Conservation (phyloP, 2,888 invertebrate species). For the Pandemis heparana region DNA sequence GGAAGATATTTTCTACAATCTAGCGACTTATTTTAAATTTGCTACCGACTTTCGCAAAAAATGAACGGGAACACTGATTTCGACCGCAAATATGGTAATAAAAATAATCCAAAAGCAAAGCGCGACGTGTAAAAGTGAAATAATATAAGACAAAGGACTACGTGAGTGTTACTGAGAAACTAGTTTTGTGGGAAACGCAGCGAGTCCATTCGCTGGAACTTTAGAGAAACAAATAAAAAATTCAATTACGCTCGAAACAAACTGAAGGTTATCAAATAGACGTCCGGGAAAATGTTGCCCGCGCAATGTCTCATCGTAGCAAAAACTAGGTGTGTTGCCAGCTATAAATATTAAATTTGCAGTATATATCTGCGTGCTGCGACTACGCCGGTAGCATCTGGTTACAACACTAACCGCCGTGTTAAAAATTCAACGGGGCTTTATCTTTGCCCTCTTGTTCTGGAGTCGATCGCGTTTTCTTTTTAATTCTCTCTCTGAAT, state of each 20-base stretch:
- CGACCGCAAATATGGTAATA: neutral
- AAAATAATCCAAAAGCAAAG: neutral
- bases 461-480: slow-evolving; percentile 54
- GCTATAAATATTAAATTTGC: slow-evolving; percentile 82
- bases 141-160: neutral
- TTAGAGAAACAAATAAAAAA: slow-evolving; percentile 38
- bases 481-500: slow-evolving; percentile 34
- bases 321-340: slow-evolving; percentile 72
- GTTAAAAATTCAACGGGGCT: slow-evolving; percentile 78
- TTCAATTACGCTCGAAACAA: slow-evolving; percentile 43
- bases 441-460: slow-evolving; percentile 71
- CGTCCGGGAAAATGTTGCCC: slow-evolving; percentile 50
- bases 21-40: no score
- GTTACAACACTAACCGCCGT: slow-evolving; percentile 70
- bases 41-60: no score
- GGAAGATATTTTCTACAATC: no score
- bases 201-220: slow-evolving; percentile 28
- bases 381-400: slow-evolving; percentile 74
- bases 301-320: slow-evolving; percentile 65
- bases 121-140: neutral
- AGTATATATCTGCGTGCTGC: slow-evolving; percentile 71
- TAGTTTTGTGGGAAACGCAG: slow-evolving; percentile 9
- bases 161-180: neutral
- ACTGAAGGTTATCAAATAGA: slow-evolving; percentile 47
- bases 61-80: neutral